Evolutionary conservation across 2,797 vertebrate genomes (phyloP).

Genomic region (Phalanger gymnotis): DNA sequence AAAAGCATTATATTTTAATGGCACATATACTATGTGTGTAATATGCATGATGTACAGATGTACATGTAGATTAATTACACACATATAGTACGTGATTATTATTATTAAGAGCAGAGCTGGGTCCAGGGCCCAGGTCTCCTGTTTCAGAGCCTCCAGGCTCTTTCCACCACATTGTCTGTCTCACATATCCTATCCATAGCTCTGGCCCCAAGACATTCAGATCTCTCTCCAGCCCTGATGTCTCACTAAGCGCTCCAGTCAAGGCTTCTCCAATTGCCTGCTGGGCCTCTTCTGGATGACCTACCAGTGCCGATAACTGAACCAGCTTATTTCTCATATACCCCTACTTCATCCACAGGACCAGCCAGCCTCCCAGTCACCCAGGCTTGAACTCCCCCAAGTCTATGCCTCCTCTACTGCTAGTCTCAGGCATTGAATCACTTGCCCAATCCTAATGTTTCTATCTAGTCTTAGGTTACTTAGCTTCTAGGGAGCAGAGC

Average conservation of each 20-base stretch:
- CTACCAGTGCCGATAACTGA: not conserved
- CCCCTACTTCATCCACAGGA: not conserved
- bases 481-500: not conserved
- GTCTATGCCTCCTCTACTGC: not conserved
- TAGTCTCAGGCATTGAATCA: not conserved
- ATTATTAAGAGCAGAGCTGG: not conserved
- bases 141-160: not conserved
- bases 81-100: not conserved
- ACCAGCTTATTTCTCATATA: not conserved
- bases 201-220: not conserved
- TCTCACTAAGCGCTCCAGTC: not conserved
- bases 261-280: not conserved
- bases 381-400: not conserved
- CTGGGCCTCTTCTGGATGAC: not conserved
- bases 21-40: not conserved
- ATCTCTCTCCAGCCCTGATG: not conserved
- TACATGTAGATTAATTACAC: no score
- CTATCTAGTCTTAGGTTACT: not conserved
- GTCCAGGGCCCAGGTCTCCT: not conserved
- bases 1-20: not conserved
- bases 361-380: not conserved
- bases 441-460: not conserved
- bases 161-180: not conserved
- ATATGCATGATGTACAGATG: not conserved
- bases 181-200: not conserved